These are phyloP conservation scores for Thunnus maccoyii DNA, from an alignment of 2,113 vertebrate species.

Conservation along the genomic window DNA sequence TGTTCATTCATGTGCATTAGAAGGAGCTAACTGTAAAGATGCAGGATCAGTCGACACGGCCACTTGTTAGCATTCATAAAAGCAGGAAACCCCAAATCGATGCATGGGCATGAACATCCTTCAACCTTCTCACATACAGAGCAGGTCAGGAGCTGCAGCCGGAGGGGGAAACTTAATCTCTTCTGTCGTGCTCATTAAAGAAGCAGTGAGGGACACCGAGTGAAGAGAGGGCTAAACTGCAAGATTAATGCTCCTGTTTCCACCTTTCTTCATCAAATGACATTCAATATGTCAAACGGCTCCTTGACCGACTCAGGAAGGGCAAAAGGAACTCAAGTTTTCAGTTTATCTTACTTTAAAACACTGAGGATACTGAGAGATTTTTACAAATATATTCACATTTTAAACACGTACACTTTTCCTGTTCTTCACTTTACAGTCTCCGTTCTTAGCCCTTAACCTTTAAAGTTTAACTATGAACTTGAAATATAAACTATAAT, in stretches of 20 bases:
- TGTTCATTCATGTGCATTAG: too few species aligned
- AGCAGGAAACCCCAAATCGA: not conserved
- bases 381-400: too few species aligned
- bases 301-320: not conserved
- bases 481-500: too few species aligned
- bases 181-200: not conserved
- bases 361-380: too few species aligned
- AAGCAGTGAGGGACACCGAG: not conserved
- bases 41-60: not conserved
- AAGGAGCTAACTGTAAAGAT: not conserved
- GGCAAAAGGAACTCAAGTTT: not conserved
- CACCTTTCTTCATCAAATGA: not conserved
- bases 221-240: not conserved
- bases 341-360: too few species aligned
- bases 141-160: not conserved
- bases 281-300: not conserved
- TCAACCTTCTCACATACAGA: not conserved
- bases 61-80: conserved; percentile 4
- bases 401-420: too few species aligned
- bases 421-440: too few species aligned
- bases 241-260: conserved; percentile 27
- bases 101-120: not conserved
- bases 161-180: not conserved
- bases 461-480: too few species aligned
- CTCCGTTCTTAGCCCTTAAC: too few species aligned